Evolutionary conservation across 2,888 invertebrate species (phyloP).

Genomic region (Smittia aterrima): DNA sequence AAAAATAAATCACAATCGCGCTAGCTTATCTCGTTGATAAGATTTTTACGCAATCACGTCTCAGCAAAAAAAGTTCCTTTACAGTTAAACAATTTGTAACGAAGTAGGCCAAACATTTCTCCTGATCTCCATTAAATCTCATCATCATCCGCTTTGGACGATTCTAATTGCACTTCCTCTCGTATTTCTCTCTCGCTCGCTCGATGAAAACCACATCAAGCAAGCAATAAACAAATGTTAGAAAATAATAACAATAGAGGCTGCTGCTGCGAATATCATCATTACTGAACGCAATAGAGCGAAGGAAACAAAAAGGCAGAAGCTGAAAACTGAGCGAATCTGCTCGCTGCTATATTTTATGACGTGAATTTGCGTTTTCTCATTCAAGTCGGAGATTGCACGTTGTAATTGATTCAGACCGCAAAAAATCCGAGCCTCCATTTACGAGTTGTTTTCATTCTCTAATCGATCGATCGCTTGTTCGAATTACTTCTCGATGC

Average conservation of each 20-base stretch:
- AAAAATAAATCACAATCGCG: no score
- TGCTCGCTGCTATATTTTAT: not conserved
- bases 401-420: not conserved
- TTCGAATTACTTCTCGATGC: no score
- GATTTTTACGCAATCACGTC: no score
- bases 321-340: constrained; percentile 10
- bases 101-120: no score
- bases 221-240: not conserved
- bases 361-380: constrained; percentile 6
- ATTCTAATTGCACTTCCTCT: not conserved
- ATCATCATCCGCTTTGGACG: not conserved
- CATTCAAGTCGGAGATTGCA: not conserved
- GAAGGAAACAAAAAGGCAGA: constrained; percentile 18
- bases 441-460: constrained; percentile 15
- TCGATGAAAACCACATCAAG: not conserved
- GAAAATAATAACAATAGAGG: not conserved
- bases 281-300: constrained; percentile 15
- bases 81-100: no score
- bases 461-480: not conserved
- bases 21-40: no score
- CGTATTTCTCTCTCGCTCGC: not conserved
- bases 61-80: no score
- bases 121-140: not conserved
- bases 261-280: not conserved
- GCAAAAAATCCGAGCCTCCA: not conserved